Percentiles rank a stretch among this genome's conserved stretches.
Conservation (phyloP, 2,113 vertebrate species). For the Euleptes europaea region DNA sequence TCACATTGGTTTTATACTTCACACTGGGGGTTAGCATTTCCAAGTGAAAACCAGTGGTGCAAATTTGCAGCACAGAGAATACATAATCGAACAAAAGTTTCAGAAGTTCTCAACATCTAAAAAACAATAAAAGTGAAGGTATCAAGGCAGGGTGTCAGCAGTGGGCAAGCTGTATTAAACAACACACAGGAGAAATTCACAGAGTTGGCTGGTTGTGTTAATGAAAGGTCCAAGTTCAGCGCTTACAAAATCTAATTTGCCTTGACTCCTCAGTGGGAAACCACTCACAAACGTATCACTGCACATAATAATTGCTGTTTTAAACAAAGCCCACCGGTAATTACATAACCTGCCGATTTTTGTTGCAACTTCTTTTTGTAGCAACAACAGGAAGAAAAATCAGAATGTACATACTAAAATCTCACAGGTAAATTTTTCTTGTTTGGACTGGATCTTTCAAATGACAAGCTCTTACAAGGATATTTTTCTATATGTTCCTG, state of each 20-base stretch:
- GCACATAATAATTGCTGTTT: slow-evolving; percentile 23
- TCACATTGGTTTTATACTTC: background rate
- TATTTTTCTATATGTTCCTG: background rate
- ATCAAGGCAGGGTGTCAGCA: background rate
- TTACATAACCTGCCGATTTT: slow-evolving; percentile 16
- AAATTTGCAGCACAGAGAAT: slow-evolving; percentile 1
- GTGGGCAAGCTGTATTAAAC: slow-evolving; percentile 11
- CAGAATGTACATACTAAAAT: background rate
- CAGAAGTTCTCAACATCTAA: background rate
- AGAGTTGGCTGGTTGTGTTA: slow-evolving; percentile 22
- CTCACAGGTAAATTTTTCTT: background rate
- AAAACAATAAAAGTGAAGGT: background rate
- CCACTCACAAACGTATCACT: slow-evolving; percentile 21
- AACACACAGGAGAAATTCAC: slow-evolving; percentile 2
- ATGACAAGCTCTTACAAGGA: background rate
- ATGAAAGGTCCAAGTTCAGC: background rate
- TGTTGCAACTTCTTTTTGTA: background rate
- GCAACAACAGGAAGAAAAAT: background rate
- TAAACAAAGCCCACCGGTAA: slow-evolving; percentile 19
- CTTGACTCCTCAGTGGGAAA: background rate
- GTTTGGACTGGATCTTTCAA: background rate
- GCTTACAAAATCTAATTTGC: slow-evolving; percentile 24
- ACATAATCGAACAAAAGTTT: background rate
- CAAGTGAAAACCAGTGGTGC: background rate
- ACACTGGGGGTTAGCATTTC: slow-evolving; percentile 1